A percentile compares a stretch with the other conserved stretches of the same genome.
These are phyloP conservation scores for Cheilosia vulpina DNA, from an alignment of 2,888 invertebrate species.

Conservation along the genomic window DNA sequence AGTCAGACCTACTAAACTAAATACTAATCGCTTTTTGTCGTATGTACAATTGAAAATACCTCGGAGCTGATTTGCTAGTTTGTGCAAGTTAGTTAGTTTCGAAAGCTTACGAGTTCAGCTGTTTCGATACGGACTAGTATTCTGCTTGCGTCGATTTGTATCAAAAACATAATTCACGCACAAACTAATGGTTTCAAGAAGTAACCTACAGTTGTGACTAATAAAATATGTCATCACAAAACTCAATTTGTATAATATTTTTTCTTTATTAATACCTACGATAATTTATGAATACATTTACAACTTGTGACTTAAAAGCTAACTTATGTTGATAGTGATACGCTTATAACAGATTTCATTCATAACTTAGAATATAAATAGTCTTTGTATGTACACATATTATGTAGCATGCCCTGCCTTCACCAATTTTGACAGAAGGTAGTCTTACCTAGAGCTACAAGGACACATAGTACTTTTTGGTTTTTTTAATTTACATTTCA, in stretches of 20 bases:
- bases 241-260: neutral
- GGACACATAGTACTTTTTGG: constrained; percentile 53
- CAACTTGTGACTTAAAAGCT: constrained; percentile 45
- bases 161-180: too few species aligned
- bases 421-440: constrained; percentile 4
- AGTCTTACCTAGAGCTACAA: constrained; percentile 2
- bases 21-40: too few species aligned
- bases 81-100: too few species aligned
- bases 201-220: too few species aligned
- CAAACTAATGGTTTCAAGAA: too few species aligned
- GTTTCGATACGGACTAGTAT: too few species aligned
- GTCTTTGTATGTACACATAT: constrained; percentile 44
- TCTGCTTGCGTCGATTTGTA: too few species aligned
- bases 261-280: constrained; percentile 34
- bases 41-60: too few species aligned
- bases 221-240: too few species aligned
- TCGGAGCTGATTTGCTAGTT: too few species aligned
- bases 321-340: constrained; percentile 16
- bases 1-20: too few species aligned
- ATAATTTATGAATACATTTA: constrained; percentile 44
- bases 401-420: neutral
- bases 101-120: too few species aligned
- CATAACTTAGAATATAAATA: constrained; percentile 28
- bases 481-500: constrained; percentile 33
- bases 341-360: constrained; percentile 19